Evolutionary conservation across 2,797 vertebrate genomes (phyloP).

Genomic region (Cyclopterus lumpus): DNA sequence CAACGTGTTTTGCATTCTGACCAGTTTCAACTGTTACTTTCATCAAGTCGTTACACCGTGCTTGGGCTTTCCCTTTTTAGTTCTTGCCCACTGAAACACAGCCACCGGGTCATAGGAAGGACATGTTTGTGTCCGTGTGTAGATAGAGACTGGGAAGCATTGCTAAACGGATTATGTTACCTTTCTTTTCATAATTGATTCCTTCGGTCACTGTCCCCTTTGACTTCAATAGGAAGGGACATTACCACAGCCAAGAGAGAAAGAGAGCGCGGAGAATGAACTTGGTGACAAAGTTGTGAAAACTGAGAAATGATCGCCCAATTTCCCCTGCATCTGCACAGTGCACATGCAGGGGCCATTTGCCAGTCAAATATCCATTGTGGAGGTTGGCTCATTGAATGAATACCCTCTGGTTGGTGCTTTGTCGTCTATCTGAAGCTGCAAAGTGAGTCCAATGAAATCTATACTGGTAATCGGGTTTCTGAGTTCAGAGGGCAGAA

Average conservation of each 20-base stretch:
- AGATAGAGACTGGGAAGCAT: conserved; percentile 4
- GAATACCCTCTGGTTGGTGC: conserved; percentile 34
- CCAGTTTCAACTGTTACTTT: background rate
- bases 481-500: conserved; percentile 47
- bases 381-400: conserved; percentile 40
- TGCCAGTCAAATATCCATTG: conserved; percentile 29
- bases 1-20: background rate
- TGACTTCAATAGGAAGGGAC: conserved; percentile 54
- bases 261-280: conserved; percentile 42
- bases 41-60: background rate
- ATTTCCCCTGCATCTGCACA: conserved; percentile 35
- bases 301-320: conserved; percentile 48
- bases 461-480: conserved; percentile 67
- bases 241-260: conserved; percentile 40
- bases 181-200: conserved; percentile 76
- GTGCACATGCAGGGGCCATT: conserved; percentile 26
- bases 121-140: conserved; percentile 9
- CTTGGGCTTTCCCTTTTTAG: background rate
- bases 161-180: conserved; percentile 65
- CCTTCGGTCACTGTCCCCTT: conserved; percentile 43
- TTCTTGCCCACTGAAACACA: background rate
- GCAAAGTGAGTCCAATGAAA: conserved; percentile 56
- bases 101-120: conserved; percentile 34
- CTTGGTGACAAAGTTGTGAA: conserved; percentile 53
- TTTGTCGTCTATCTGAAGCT: conserved; percentile 29